phyloP scores from a whole-genome alignment of 2,888 invertebrate genomes.

The Xanthostigma xanthostigma region DNA sequence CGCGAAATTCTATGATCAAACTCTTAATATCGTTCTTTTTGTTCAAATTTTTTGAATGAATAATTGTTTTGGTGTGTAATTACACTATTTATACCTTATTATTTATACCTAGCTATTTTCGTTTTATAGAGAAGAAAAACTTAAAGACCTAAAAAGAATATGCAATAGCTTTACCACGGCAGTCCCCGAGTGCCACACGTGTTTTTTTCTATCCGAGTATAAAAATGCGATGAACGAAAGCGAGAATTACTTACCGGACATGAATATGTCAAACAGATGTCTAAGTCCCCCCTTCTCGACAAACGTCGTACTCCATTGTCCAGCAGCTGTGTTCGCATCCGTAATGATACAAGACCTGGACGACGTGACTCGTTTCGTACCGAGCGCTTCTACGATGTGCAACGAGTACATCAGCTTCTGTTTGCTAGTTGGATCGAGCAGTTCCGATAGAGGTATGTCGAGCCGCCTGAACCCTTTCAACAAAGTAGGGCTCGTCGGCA shows the following conservation, averaged over 20 bases:
- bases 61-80: no score
- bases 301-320: constrained; percentile 61
- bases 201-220: not conserved
- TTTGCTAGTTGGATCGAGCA: constrained; percentile 76
- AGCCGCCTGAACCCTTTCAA: constrained; percentile 72
- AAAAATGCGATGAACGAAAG: constrained; percentile 1
- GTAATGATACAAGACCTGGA: constrained; percentile 11
- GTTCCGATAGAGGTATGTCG: constrained; percentile 50
- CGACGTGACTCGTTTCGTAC: constrained; percentile 22
- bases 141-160: no score
- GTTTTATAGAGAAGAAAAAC: no score
- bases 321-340: constrained; percentile 16
- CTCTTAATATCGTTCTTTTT: no score
- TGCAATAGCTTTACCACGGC: no score
- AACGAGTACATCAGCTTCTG: constrained; percentile 92
- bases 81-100: no score
- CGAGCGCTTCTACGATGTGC: constrained; percentile 73
- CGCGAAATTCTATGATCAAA: no score
- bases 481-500: constrained; percentile 80
- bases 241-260: constrained; percentile 45
- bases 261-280: constrained; percentile 82
- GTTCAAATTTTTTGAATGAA: no score
- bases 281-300: constrained; percentile 76
- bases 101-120: no score
- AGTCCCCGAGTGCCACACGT: no score